Conservation (phyloP, 2,113 vertebrate genomes). For the Cyprinus carpio region DNA sequence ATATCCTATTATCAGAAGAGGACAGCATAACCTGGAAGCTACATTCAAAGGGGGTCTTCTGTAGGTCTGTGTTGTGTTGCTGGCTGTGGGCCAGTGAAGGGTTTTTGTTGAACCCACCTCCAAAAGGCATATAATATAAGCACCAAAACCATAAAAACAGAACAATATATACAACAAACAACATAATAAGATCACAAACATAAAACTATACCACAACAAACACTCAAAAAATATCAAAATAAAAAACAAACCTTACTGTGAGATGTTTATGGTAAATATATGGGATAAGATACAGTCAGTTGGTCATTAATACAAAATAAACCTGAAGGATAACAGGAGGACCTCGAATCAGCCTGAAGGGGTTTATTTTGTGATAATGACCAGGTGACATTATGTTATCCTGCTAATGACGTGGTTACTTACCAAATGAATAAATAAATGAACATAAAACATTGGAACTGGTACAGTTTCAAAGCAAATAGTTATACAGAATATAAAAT, state of each 20-base stretch:
- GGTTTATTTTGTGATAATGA: neutral
- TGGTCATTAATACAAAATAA: neutral
- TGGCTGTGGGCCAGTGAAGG: neutral
- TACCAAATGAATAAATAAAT: neutral
- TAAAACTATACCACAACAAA: too few species aligned
- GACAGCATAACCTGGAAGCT: conserved; percentile 3
- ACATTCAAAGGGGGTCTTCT: neutral
- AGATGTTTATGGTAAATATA: neutral
- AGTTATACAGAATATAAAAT: neutral
- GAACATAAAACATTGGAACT: neutral
- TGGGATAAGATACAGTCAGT: neutral
- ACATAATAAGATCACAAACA: too few species aligned
- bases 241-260: too few species aligned
- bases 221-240: too few species aligned
- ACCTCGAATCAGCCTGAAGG: neutral
- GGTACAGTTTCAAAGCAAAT: neutral
- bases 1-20: conserved; percentile 10
- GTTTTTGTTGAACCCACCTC: conserved; percentile 78
- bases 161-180: too few species aligned
- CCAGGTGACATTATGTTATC: neutral
- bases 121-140: too few species aligned
- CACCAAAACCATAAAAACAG: too few species aligned
- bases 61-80: neutral
- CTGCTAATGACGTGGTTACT: neutral
- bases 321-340: neutral